Evolutionary conservation across 2,797 vertebrate species (phyloP).

Genomic region (Agapornis canus): DNA sequence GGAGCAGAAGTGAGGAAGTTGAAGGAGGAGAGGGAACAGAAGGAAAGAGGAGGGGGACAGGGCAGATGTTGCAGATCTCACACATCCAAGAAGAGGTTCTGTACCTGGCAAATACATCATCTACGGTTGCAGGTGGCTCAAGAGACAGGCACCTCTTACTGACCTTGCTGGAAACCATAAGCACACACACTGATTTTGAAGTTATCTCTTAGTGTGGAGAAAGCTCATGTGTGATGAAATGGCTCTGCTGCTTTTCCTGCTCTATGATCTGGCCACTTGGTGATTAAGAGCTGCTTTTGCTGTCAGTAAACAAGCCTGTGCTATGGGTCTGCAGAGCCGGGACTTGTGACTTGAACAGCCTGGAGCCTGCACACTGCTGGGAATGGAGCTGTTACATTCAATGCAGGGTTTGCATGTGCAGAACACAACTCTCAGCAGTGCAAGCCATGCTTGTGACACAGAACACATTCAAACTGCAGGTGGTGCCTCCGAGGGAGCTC

Average conservation of each 20-base stretch:
- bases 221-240: neutral
- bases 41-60: neutral
- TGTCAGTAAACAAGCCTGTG: neutral
- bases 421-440: neutral
- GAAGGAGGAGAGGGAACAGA: neutral
- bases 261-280: neutral
- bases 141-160: neutral
- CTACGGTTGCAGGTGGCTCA: neutral
- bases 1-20: slow-evolving; percentile 45
- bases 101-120: neutral
- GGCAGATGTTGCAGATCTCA: neutral
- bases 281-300: slow-evolving; percentile 31
- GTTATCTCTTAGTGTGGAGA: neutral
- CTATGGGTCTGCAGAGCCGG: neutral
- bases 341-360: neutral
- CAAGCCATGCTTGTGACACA: neutral
- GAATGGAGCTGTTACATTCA: accelerated
- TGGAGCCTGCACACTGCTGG: neutral
- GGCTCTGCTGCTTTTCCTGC: slow-evolving; percentile 29
- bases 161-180: neutral
- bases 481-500: neutral
- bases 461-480: neutral
- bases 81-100: neutral
- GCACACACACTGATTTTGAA: neutral
- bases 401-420: neutral